Evolutionary conservation across 2,113 vertebrate species (phyloP), one percentile per base, ranked within the genome.

Genomic region (Erpornis zantholeuca): DNA sequence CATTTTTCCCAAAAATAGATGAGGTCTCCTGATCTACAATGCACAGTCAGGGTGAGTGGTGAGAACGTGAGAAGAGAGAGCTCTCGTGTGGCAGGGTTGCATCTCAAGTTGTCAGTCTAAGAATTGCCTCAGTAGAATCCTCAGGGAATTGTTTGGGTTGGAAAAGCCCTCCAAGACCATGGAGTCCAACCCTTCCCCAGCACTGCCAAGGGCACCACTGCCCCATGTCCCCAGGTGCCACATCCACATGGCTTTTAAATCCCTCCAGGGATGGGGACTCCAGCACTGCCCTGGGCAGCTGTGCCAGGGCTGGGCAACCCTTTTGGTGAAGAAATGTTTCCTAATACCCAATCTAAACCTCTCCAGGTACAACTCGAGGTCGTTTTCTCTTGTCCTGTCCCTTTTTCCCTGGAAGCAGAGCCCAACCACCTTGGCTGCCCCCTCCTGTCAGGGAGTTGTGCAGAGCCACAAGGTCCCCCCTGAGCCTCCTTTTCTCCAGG

Each of bases 391-490:
- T 2, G 1, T 38, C 21, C 20, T 31, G 5, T 65, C 45, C 13
- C 11, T 25, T 4, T 29, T 65, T n/a, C 22, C 6, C 17, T 53
- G 21, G 8, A 8, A 78, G 14, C 20, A 84, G 28, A 71, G 14
- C 17, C 20, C 0, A 0, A 52, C 2, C 5, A 2, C 18, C 15
- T 7, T 0, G 3, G 24, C 42, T 90, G 28, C 13, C 14, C 8
- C 15, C 20, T 50, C 42, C 33, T 71, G 14, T 65, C 65, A 57
- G 36, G 68, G 24, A 84, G 28, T 10, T 65, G 52, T 36, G n/a
- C 56, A 77, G 54, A 70, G 27, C 24, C 23, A 45, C 0, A 84
- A 9, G 42, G 31, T 8, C 2, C 15, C 21, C 3, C 27, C 49
- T 49, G 27, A 70, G 28, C 23, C 36, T 71, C 57, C 23, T 64